A percentile compares a stretch with the other conserved stretches of the same genome.
Conservation (phyloP, 2,113 vertebrate species). For the Peromyscus polionotus region DNA sequence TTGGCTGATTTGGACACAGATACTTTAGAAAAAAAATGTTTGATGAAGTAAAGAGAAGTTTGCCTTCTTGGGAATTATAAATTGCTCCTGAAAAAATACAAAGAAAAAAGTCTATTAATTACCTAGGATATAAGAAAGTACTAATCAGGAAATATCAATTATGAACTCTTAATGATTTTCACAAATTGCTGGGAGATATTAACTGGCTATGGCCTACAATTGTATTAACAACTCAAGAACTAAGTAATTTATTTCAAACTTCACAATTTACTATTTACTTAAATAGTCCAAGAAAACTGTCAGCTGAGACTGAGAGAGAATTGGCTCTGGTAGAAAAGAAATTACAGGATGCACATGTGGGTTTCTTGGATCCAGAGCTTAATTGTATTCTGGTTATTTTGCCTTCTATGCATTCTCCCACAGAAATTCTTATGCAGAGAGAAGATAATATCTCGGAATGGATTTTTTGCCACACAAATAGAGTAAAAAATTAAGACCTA, state of each 20-base stretch:
- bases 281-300: background rate
- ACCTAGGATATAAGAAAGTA: background rate
- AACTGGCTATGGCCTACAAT: background rate
- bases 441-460: background rate
- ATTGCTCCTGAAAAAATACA: background rate
- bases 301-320: background rate
- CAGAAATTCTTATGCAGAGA: background rate
- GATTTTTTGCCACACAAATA: background rate
- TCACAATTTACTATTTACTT: background rate
- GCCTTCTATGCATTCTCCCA: background rate
- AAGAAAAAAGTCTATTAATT: background rate
- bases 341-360: background rate
- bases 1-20: background rate
- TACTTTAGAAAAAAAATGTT: background rate
- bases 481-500: background rate
- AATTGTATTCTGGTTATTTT: background rate
- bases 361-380: background rate
- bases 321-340: background rate
- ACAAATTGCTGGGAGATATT: background rate
- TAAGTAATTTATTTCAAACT: background rate
- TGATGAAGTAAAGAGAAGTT: background rate
- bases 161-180: background rate
- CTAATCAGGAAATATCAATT: background rate
- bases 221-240: background rate
- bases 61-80: background rate